These are phyloP conservation scores for Thaleichthys pacificus DNA, from an alignment of 2,797 vertebrate genomes.

Conservation along the genomic window DNA sequence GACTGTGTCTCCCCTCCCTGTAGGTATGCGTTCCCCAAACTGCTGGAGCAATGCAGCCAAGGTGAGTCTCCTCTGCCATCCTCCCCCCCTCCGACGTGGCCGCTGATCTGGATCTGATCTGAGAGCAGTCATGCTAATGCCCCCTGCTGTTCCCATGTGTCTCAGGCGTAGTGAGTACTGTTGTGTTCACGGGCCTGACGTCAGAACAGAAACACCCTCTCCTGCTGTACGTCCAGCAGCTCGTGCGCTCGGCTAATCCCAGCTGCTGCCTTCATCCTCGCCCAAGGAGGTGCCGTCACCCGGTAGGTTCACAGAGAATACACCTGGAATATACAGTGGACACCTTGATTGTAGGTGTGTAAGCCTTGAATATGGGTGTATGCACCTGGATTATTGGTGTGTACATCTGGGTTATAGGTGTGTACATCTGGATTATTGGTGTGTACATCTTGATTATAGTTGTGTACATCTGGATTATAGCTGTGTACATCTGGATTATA, in stretches of 20 bases:
- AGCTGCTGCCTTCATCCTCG: slow-evolving; percentile 84
- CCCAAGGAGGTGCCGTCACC: slow-evolving; percentile 87
- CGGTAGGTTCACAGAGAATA: slow-evolving; percentile 62
- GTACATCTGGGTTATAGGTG: too few relatives aligned
- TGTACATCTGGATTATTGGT: too few relatives aligned
- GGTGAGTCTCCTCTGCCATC: slow-evolving; percentile 68
- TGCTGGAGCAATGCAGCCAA: slow-evolving; percentile 95
- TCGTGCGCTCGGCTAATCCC: slow-evolving; percentile 89
- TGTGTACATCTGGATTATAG: too few relatives aligned
- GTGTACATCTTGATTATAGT: too few relatives aligned
- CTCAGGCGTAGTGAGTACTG: slow-evolving; percentile 88
- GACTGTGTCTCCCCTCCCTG: slow-evolving; percentile 12
- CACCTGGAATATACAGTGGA: background rate
- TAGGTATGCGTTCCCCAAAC: slow-evolving; percentile 93
- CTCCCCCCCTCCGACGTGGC: background rate
- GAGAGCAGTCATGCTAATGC: background rate
- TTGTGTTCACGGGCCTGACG: slow-evolving; percentile 88
- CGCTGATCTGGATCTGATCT: background rate
- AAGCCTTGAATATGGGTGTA: too few relatives aligned
- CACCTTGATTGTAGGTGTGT: too few relatives aligned
- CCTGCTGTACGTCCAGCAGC: slow-evolving; percentile 83
- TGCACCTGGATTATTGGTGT: too few relatives aligned
- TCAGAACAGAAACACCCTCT: slow-evolving; percentile 84
- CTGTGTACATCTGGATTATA: too few relatives aligned
- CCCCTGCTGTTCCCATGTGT: slow-evolving; percentile 18